phyloP scores from a whole-genome alignment of 2,888 invertebrate genomes.

The Tenthredo amoena region DNA sequence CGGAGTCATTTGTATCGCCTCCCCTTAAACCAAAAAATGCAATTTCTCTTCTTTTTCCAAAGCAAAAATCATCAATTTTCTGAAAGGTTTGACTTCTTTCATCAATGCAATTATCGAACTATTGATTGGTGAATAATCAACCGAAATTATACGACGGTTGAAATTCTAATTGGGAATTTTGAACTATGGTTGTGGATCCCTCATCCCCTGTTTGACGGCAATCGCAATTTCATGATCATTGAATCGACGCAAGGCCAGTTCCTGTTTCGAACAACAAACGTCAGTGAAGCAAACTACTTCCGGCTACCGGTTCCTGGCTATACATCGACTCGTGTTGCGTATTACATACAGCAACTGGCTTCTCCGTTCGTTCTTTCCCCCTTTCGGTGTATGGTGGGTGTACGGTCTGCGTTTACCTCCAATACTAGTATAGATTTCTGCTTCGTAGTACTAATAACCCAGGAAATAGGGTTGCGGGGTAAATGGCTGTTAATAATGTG shows the following conservation, averaged over 20 bases:
- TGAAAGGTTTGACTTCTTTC: background rate
- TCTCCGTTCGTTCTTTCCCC: background rate
- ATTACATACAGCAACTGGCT: conserved; percentile 40
- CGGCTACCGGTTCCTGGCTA: conserved; percentile 42
- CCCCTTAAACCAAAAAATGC: no score
- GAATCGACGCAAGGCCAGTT: conserved; percentile 49
- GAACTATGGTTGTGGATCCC: background rate
- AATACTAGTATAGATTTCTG: conserved; percentile 26
- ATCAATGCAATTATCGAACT: background rate
- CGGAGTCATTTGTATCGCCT: no score
- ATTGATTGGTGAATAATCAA: background rate
- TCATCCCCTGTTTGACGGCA: background rate
- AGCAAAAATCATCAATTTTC: no score
- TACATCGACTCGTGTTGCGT: conserved; percentile 42
- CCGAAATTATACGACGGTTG: background rate
- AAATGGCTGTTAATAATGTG: conserved; percentile 50
- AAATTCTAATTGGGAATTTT: conserved; percentile 8
- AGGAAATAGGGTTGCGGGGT: conserved; percentile 51
- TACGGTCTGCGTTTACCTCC: background rate
- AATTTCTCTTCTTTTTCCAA: no score
- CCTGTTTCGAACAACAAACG: conserved; percentile 46
- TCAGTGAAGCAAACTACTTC: conserved; percentile 49
- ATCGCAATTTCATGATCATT: conserved; percentile 51
- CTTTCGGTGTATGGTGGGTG: background rate
- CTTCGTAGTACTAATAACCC: conserved; percentile 38